Percentiles rank a stretch among this genome's conserved stretches.
Evolutionary conservation across 2,797 vertebrate species (phyloP).

Genomic region (Rhinella marina): DNA sequence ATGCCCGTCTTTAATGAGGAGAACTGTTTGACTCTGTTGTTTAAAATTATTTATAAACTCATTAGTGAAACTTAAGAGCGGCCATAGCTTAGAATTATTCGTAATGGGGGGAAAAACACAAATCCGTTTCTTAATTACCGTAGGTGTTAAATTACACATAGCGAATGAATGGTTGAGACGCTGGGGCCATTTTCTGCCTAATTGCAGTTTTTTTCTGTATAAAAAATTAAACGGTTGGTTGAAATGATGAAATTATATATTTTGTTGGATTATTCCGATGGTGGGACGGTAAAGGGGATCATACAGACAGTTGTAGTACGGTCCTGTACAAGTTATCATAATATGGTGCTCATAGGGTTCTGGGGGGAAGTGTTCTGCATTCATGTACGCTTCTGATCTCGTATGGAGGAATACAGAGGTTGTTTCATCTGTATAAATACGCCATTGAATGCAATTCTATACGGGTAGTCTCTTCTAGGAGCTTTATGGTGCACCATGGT

Average conservation of each 20-base stretch:
- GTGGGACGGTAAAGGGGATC: not conserved
- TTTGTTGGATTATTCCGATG: not conserved
- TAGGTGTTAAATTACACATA: conserved; percentile 58
- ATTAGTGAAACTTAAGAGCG: conserved; percentile 48
- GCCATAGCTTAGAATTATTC: conserved; percentile 57
- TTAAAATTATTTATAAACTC: conserved; percentile 63
- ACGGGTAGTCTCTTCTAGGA: too few species aligned
- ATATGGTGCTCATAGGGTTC: not conserved
- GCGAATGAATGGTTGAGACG: conserved; percentile 21
- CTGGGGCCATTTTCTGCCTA: conserved; percentile 43
- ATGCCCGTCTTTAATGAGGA: conserved; percentile 55
- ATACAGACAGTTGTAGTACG: not conserved
- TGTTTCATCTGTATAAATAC: too few species aligned
- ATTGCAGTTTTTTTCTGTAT: conserved; percentile 39
- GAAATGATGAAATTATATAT: not conserved
- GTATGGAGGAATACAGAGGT: too few species aligned
- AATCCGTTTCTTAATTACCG: conserved; percentile 55
- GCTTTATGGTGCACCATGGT: not conserved
- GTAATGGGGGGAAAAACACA: conserved; percentile 31
- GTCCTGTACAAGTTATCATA: not conserved
- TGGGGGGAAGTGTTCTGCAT: too few species aligned
- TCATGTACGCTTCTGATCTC: too few species aligned
- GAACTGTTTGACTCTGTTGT: conserved; percentile 52
- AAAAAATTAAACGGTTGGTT: conserved; percentile 25
- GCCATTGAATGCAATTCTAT: too few species aligned